Evolutionary conservation across 2,888 invertebrate species (phyloP).

Genomic region (Lasioglossum malachurum): DNA sequence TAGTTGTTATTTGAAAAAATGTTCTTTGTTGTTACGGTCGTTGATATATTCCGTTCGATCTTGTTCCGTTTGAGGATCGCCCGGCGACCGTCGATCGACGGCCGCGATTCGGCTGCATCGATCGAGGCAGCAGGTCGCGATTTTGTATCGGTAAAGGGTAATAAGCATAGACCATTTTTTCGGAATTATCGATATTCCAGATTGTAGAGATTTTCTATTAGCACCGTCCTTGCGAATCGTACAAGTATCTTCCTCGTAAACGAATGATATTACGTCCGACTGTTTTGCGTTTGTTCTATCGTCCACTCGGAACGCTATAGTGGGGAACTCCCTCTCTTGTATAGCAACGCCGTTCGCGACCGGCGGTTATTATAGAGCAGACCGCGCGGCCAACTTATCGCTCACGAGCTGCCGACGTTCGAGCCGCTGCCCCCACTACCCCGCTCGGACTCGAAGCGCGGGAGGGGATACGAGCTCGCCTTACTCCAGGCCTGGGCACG

Average conservation of each 20-base stretch:
- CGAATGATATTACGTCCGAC: constrained; percentile 25
- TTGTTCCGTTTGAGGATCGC: constrained; percentile 21
- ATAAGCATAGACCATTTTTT: constrained; percentile 22
- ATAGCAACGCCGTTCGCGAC: neutral
- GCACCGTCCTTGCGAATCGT: constrained; percentile 56
- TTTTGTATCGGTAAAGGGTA: constrained; percentile 30
- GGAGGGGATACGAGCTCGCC: neutral
- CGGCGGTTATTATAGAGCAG: neutral
- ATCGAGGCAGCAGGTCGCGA: neutral
- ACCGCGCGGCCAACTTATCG: neutral
- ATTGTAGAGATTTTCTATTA: constrained; percentile 53
- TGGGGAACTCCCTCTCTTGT: constrained; percentile 5
- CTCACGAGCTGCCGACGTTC: neutral
- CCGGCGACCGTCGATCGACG: constrained; percentile 18
- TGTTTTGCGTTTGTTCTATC: constrained; percentile 18
- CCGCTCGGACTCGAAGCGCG: too few relatives aligned
- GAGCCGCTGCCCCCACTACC: too few relatives aligned
- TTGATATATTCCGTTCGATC: constrained; percentile 29
- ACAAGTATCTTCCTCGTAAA: constrained; percentile 45
- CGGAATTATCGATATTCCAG: constrained; percentile 32
- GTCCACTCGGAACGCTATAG: neutral
- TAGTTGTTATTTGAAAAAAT: constrained; percentile 34
- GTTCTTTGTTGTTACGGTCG: constrained; percentile 43
- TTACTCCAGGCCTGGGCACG: too few relatives aligned
- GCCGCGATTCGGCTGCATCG: neutral